Evolutionary conservation across 1,140 invertebrate species (phyloP), one percentile per base, ranked within the genome.

Genomic region (Marisa cornuarietis): DNA sequence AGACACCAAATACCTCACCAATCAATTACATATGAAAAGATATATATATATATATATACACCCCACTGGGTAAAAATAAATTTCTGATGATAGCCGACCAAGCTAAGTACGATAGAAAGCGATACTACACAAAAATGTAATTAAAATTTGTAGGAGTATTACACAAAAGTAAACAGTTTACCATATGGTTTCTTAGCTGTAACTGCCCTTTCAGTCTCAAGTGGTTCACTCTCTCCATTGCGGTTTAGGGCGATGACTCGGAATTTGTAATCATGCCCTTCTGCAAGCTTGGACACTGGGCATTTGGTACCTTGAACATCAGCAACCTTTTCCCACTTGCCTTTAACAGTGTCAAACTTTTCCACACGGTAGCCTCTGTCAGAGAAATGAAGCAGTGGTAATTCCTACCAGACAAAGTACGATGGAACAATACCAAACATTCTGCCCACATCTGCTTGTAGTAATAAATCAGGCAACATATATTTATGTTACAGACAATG

Each of bases 161-260:
- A 42, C 31, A 42, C 31, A 42, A 42, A 42, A 42, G 31, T 6
- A 42, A 42, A 42, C 31, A 42, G 31, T 42, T 42, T 92, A 98
- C 97, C 96, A 91, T 97, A 99, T 82, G 97, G 97, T 91, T 96
- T 96, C 91, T 98, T 99, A 7, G 97, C 97, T 54, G 96, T 92
- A 14, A 98, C 95, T 20, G 96, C 95, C 88, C 95, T 96, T 83
- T 96, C 96, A 0, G 97, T 88, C 89, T 98, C 96, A 22, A 99
- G 90, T 24, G 97, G 96, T 84, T 99, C 97, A 20, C 97, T 98
- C 16, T 98, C 92, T 1, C 98, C 98, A 86, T 99, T 98, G 83
- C 98, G 96, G 92, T 99, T 99, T 90, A 99, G 97, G 68, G 98
- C 98, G 69, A 83, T 77, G 71, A 99, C 95, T 90, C 97, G 94